A percentile compares a stretch with the other conserved stretches of the same genome.
Evolutionary conservation across 1,140 invertebrate species (phyloP).

Genomic region (Conopomorpha cramerella): DNA sequence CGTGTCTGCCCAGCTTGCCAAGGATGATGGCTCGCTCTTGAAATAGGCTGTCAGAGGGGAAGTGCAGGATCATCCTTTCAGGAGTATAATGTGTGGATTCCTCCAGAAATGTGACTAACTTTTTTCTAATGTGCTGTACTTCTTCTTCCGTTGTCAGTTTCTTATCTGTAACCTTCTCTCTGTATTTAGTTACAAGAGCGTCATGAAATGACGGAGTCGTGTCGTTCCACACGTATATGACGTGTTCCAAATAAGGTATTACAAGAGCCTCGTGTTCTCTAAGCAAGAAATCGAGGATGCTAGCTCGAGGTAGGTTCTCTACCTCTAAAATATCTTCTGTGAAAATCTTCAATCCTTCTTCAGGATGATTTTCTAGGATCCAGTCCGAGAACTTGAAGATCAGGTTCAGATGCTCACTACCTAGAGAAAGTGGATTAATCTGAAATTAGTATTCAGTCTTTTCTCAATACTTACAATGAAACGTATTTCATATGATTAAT

Average conservation of each 20-base stretch:
- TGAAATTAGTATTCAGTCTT: conserved; percentile 4
- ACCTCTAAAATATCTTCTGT: conserved; percentile 90
- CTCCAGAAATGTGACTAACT: conserved; percentile 84
- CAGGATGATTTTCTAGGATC: conserved; percentile 84
- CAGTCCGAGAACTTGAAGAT: conserved; percentile 96
- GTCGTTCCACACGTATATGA: conserved; percentile 90
- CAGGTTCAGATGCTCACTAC: conserved; percentile 82
- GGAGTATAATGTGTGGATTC: conserved; percentile 83
- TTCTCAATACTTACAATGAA: no score
- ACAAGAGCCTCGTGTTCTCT: conserved; percentile 80
- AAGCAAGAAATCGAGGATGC: conserved; percentile 87
- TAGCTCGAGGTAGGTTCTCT: conserved; percentile 84
- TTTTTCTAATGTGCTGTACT: conserved; percentile 69
- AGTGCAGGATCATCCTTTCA: conserved; percentile 85
- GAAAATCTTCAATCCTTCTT: conserved; percentile 93
- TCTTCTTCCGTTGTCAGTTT: conserved; percentile 65
- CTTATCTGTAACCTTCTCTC: conserved; percentile 61
- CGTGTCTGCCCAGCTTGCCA: conserved; percentile 85
- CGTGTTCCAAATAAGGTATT: conserved; percentile 93
- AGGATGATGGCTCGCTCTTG: conserved; percentile 93
- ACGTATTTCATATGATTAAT: no score
- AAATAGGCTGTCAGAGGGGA: conserved; percentile 84
- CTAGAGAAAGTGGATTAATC: conserved; percentile 43
- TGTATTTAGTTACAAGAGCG: conserved; percentile 84
- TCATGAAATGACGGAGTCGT: conserved; percentile 88